Base-by-base conservation (phyloP, 2,113 vertebrate species). In the Syrrhaptes paradoxus region DNA sequence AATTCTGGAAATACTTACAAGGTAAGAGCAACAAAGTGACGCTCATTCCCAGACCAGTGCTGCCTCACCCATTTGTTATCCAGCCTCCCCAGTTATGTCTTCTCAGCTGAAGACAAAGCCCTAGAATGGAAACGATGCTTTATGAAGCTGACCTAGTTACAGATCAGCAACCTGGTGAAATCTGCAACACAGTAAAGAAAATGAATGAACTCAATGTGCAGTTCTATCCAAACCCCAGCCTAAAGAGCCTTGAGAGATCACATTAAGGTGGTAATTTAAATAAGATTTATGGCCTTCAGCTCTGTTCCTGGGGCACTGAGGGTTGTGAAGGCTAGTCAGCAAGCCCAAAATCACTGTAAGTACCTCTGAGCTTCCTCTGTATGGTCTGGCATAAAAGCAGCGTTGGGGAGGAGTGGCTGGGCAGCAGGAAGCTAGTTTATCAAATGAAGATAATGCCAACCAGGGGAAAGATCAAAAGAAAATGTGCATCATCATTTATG, bases 141-240 rank as follows among this genome's bases (percentile, higher is more conserved):
- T 89, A 74, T 76, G 75, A 85, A 86, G 65, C 68, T 59, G 63
- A 77, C 82, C 85, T 83, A 94, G 75, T 87, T 88, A 88, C 22
- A 88, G 61, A 88, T 67, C 55, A 92, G 82, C 71, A 74, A 91
- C 59, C 59, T 87, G 48, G 51, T 77, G 43, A 90, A 89, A 76
- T 32, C 75, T 84, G 79, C 34, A 85, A 71, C 29, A 71, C 51
- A 38, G 24, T 93, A 74, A 77, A 85, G 74, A 67, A 83, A 93
- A 93, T 36, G 24, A 92, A 97, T 84, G 11, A 81, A 63, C 19
- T 71, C 32, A 10, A n/a, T 29, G 41, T 16, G 16, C 57, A 92
- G 43, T 15, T 94, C 48, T 48, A 58, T 62, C 32, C 38, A 83
- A 96, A 80, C 20, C 31, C 14, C 62, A 83, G 75, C 31, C 20